Percentiles rank a stretch among this genome's conserved stretches.
Evolutionary conservation across 2,797 vertebrate species (phyloP).

Genomic region (Poeciliopsis gracilis): DNA sequence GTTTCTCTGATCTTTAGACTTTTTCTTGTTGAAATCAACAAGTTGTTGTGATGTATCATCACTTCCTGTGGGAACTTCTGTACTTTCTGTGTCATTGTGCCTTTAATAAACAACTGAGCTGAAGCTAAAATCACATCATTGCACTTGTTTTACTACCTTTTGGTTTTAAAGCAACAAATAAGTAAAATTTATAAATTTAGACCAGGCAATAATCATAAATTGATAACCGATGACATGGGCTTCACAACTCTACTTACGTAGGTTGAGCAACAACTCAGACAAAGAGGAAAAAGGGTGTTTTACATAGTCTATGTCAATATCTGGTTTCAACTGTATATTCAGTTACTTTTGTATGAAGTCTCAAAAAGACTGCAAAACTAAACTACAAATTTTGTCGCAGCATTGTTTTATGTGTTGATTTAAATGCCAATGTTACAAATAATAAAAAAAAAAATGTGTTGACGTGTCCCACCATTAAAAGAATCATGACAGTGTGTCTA

Average conservation of each 20-base stretch:
- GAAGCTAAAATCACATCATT: not conserved
- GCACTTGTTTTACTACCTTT: too few relatives aligned
- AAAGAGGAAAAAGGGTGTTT: not conserved
- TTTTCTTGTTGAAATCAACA: conserved; percentile 42
- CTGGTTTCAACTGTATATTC: not conserved
- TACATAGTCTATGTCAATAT: not conserved
- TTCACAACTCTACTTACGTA: not conserved
- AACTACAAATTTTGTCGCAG: not conserved
- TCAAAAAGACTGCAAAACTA: not conserved
- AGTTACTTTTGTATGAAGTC: not conserved
- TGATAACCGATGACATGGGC: not conserved
- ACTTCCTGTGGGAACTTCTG: conserved; percentile 5
- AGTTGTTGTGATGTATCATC: conserved; percentile 54
- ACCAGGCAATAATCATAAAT: not conserved
- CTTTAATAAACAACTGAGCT: conserved; percentile 43
- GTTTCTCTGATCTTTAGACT: conserved; percentile 12
- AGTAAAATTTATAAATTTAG: not conserved
- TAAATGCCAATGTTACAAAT: not conserved
- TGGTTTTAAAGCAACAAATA: not conserved
- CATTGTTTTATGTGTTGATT: not conserved
- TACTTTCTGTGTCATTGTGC: not conserved
- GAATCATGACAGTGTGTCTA: conserved; percentile 3
- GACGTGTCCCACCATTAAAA: not conserved
- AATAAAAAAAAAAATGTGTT: not conserved
- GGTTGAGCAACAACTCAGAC: not conserved